Evolutionary conservation across 2,113 vertebrate genomes (phyloP), one percentile per base, ranked within the genome.

Genomic region (Oncorhynchus keta): DNA sequence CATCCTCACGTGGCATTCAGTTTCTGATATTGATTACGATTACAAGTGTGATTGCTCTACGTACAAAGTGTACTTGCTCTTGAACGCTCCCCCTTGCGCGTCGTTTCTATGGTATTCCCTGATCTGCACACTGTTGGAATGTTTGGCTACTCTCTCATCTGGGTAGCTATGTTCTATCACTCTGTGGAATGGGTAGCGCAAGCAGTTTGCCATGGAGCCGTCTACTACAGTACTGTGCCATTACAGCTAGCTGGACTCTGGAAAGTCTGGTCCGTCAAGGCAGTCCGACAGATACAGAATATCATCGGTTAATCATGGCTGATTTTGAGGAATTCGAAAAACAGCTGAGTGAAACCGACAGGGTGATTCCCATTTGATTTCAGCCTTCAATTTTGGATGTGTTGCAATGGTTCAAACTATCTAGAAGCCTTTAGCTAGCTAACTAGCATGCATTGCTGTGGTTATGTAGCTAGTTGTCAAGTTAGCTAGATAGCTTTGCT

Each of bases 291-390:
- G 12, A 55, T 55, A 16, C 16, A 18, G 51, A 55, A 55, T 55
- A 18, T 55, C 14, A 55, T 16, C 51, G 1, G 16, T 55, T 14
- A 64, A 82, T 74, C 61, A 94, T 94, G 93, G 92, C 92, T 20
- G 93, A 94, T 73, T 94, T 94, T 67, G 93, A 93, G 68, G 93
- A 94, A 88, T 94, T 94, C 80, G 93, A 94, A 84, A 94, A 93
- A 22, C 93, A 94, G 83, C 85, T 94, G 71, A 92, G 89, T 71
- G 91, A 93, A 94, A 94, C 66, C 90, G 91, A 32, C 93, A 93
- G 86, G 93, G 92, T 93, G 76, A 88, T 84, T 51, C 22, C 16
- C 2, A 18, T 1, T 18, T 30, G 2, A 2, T 51, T 28, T 26
- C 64, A 13, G 61, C 76, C 76, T 45, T 45, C 39, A 12, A 11